Evolutionary conservation across 1,140 invertebrate species (phyloP), one percentile per base, ranked within the genome.

Genomic region (Cotesia glomerata): DNA sequence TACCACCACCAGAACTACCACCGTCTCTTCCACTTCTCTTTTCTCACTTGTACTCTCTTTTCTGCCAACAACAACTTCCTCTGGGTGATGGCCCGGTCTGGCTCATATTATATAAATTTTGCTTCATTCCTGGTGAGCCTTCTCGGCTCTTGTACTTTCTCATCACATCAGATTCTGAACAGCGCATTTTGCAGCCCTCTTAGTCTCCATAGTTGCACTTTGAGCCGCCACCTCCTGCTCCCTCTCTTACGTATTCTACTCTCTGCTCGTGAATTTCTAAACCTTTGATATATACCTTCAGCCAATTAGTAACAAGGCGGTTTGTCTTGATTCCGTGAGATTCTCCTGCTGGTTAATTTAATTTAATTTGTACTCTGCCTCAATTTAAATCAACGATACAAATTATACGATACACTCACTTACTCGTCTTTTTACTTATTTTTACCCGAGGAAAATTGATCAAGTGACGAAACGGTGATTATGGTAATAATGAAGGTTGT

Each of bases 231-330:
- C n/a, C 39, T 13, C 34, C 72, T 58, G 54, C 72, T 74, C 70
- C 71, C 73, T 49, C 66, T 64, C 65, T 75, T 45, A 9, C 54
- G 58, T 35, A 34, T 69, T 56, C 49, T 54, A 18, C 26, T 11
- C 11, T 45, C 7, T 11, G 7, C 39, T 45, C 39, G 39, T 45
- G 39, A 45, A 45, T 45, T 45, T 45, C 7, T 45, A 45, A 45
- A 11, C 39, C 39, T 5, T 45, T 45, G 39, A 45, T 45, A 11
- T 45, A 45, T 45, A 45, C 39, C 7, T 45, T 9, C 11, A 13
- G 72, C 74, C 74, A 80, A 80, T 80, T 78, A 80, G 72, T 71
- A 77, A 18, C 69, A 11, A 70, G 64, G 64, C 34, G 74, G 56
- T 58, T 72, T 71, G 69, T 72, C 69, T 73, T 77, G 74, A 81